Base-by-base conservation (phyloP, 2,113 vertebrate genomes). In the Dicentrarchus labrax region DNA sequence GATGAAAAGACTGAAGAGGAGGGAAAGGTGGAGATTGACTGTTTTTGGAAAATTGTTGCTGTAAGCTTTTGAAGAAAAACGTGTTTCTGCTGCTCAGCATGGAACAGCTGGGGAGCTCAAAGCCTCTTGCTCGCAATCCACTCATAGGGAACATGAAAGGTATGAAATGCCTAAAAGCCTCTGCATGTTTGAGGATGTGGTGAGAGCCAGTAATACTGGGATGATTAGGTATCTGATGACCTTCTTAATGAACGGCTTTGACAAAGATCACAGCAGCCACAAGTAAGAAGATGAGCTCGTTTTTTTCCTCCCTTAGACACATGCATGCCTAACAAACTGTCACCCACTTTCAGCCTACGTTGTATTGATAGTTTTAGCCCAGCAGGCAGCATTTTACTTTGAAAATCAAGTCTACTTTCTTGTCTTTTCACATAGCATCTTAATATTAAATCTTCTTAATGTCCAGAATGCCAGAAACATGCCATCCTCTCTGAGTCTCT, bases 241-340 rank as follows among this genome's bases (percentile, higher is more conserved):
- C 81, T 86, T 86, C 80, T 50, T 80, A 47, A 85, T 57, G 21
- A 83, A 69, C 43, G 67, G 60, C 56, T 80, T 39, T 67, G 51
- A 57, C 70, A 72, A 83, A 90, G 84, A 91, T 92, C 86, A 86
- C 80, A 88, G 56, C 60, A 75, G 56, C 73, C 82, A 68, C 86
- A 82, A 72, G 60, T 48, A 10, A 53, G 38, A 69, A 59, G 67
- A 54, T 57, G 30, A 79, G 36, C 71, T 51, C 22, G 0, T 54
- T 83, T 76, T 73, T 48, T 39, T 13, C 12, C 4, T 21, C 21
- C 15, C 4, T 12, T n/a, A 36, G 21, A 17, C 62, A 22, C 15
- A 71, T 7, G 5, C 11, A 57, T 10, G 13, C 54, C 9, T 56
- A 22, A 22, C 7, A 36, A 22, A 19, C 56, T 7, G 36, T 69